Percentiles rank a stretch among this genome's conserved stretches.
These are phyloP conservation scores for Campopleginae sp. DNA, from an alignment of 2,888 invertebrate genomes.

Conservation along the genomic window DNA sequence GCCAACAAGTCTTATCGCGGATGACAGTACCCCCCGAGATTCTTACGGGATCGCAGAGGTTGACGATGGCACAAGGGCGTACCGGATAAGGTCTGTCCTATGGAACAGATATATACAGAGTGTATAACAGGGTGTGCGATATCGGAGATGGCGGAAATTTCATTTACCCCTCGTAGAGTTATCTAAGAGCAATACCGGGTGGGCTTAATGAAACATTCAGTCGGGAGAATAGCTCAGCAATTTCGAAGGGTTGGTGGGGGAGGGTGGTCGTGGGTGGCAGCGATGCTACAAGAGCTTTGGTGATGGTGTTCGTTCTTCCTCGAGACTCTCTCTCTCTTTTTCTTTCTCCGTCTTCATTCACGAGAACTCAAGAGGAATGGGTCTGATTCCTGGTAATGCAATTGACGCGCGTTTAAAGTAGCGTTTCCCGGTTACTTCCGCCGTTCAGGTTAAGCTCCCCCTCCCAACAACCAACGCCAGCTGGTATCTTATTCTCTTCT, in stretches of 20 bases:
- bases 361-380: conserved; percentile 76
- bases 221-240: conserved; percentile 84
- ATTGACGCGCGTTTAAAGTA: conserved; percentile 83
- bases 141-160: conserved; percentile 84
- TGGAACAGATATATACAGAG: conserved; percentile 42
- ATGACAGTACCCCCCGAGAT: conserved; percentile 60
- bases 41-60: conserved; percentile 62
- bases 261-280: conserved; percentile 65
- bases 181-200: conserved; percentile 85
- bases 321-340: conserved; percentile 26
- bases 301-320: conserved; percentile 59
- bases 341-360: conserved; percentile 47
- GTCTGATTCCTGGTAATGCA: conserved; percentile 84
- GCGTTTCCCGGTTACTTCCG: conserved; percentile 82
- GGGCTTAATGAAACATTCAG: conserved; percentile 84
- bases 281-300: conserved; percentile 58
- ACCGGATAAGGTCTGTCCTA: conserved; percentile 47
- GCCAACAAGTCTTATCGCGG: conserved; percentile 71
- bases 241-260: conserved; percentile 81
- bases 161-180: conserved; percentile 84
- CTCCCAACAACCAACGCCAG: conserved; percentile 37
- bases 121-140: conserved; percentile 75
- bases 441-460: conserved; percentile 76
- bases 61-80: conserved; percentile 62
- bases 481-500: conserved; percentile 64